Evolutionary conservation across 2,888 invertebrate genomes (phyloP).

Genomic region (Diarsia mendica): DNA sequence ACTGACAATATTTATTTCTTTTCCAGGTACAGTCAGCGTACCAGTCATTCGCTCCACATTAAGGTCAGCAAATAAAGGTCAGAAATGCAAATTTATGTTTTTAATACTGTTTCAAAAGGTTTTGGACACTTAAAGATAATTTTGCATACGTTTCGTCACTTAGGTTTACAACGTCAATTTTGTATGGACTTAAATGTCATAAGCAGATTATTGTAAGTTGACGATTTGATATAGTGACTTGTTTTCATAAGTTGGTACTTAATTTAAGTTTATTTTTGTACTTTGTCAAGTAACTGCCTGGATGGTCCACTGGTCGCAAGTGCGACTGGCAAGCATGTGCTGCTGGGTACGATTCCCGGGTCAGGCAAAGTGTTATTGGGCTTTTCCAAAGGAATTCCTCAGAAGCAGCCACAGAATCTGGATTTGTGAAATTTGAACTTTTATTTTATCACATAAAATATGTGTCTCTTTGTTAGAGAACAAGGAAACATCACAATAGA

Average conservation of each 20-base stretch:
- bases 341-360: too few relatives aligned
- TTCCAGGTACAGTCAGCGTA: conserved; percentile 59
- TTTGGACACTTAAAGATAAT: conserved; percentile 23
- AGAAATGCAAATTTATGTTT: conserved; percentile 38
- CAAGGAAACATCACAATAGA: too few relatives aligned
- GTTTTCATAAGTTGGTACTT: background rate
- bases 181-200: conserved; percentile 23
- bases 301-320: background rate
- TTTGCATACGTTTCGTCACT: conserved; percentile 18
- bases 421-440: too few relatives aligned
- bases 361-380: too few relatives aligned
- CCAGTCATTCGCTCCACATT: conserved; percentile 32
- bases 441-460: too few relatives aligned
- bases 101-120: conserved; percentile 30
- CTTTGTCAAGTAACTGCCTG: background rate
- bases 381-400: too few relatives aligned
- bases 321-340: background rate
- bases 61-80: conserved; percentile 44
- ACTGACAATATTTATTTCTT: conserved; percentile 31
- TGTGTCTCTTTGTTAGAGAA: too few relatives aligned
- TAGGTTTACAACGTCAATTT: conserved; percentile 14
- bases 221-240: conserved; percentile 20
- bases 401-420: too few relatives aligned
- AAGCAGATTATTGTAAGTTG: conserved; percentile 4
- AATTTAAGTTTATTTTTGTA: background rate